Evolutionary conservation across 2,797 vertebrate species (phyloP), one percentile per base, ranked within the genome.

Genomic region (Tiaroga cobitis): DNA sequence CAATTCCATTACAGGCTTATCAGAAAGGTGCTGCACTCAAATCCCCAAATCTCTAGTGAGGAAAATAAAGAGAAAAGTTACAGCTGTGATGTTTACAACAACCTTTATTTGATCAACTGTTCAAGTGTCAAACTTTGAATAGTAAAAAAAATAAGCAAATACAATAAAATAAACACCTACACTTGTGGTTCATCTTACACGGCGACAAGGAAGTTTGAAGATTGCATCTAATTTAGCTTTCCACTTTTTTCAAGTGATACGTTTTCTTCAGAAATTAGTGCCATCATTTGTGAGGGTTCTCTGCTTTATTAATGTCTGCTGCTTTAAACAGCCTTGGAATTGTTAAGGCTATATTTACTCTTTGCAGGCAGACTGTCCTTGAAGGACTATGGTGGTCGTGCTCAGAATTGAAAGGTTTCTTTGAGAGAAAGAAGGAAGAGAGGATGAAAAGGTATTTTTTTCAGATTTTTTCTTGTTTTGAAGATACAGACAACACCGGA

Each of bases 261-360:
- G 0, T 77, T 73, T 83, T 68, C 29, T 76, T 59, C 59, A 69
- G 37, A 75, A 74, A 80, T 87, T 29, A 79, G 56, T 72, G 54
- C 46, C 54, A 46, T 78, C 26, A 67, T 76, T 51, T 87, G 79
- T 69, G n/a, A 85, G 41, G 51, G 70, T 69, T 78, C 26, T 74
- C 59, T 43, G 26, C 56, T 82, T 85, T 83, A 79, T 84, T 18
- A 67, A 49, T 32, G 68, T 41, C 61, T 41, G 37, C 39, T 56
- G 39, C 56, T 61, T 86, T 81, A 80, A 73, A 72, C 80, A 85
- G 61, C 69, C 74, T 74, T 83, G 80, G 46, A 83, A 87, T 84
- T 81, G 85, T 65, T 34, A 85, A 87, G 69, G 83, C 85, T 90
- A 89, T 87, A 88, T 87, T 89, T 90, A 89, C 83, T 84, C 80